Base-by-base conservation (phyloP, 2,888 invertebrate species). In the Microchrysa polita region DNA sequence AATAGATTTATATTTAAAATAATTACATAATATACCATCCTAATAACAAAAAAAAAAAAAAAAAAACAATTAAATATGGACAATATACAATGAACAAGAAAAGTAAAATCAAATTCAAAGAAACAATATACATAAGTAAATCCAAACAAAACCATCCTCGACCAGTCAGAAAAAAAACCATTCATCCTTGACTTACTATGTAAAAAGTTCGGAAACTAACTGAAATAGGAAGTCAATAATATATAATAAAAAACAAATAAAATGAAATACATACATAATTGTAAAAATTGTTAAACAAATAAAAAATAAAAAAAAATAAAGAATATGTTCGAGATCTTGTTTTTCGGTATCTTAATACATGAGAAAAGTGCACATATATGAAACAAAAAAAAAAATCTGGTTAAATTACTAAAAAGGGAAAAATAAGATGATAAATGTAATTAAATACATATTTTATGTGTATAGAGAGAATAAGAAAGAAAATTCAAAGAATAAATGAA, bases 221-320 rank as follows among this genome's bases (percentile, higher is more conserved):
- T 5, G 2, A 7, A 55, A 55, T 5, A 55, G 10, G 18, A 16
- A 55, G 65, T 65, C 44, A 65, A 65, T 48, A 48, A 16, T 60
- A 44, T 65, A 48, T 44, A 42, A 44, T 14, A 65, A 48, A 34
- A 65, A 65, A 18, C 16, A 55, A 55, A 55, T 5, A 20, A 55
- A 55, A 20, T 18, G 18, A 18, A 5, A 55, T 5, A 18, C n/a
- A n/a, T n/a, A n/a, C n/a, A 22, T 10, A 44, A 48, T 16, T 65
- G 65, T 65, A 65, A 65, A 65, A 65, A 48, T 42, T 60, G 65
- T 65, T 65, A 44, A 42, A 44, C 20, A 65, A 48, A 34, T 48
- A 65, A 18, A 55, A 55, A 55, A 55, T 5, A 20, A 55, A 55
- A 20, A 55, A 55, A 18, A 5, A 55, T 5, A 18, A 55, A 20